Percentiles rank a stretch among this genome's conserved stretches.
These are phyloP conservation scores for Diploscapter pachys DNA, from an alignment of 1,140 invertebrate genomes.

Conservation along the genomic window DNA sequence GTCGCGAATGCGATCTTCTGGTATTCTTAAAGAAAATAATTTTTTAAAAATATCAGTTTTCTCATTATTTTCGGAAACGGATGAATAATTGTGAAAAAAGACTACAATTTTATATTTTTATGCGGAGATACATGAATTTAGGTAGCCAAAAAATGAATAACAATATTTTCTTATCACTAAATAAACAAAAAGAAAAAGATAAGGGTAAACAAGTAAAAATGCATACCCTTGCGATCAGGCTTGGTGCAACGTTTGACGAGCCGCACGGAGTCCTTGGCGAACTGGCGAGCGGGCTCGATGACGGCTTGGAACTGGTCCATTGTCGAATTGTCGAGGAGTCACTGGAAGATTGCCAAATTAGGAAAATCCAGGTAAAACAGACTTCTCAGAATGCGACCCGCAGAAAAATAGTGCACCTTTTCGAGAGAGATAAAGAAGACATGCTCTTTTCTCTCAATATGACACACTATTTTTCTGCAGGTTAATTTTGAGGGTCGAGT, in stretches of 20 bases:
- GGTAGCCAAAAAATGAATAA: too few relatives aligned
- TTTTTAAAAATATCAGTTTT: background rate
- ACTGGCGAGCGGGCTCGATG: constrained; percentile 87
- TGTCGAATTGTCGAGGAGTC: background rate
- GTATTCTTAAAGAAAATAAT: constrained; percentile 76
- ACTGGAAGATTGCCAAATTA: background rate
- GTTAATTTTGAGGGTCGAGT: background rate
- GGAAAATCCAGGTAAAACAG: background rate
- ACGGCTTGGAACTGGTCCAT: constrained; percentile 98
- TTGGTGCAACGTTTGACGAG: constrained; percentile 98
- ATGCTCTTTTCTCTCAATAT: background rate
- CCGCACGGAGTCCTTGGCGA: constrained; percentile 91
- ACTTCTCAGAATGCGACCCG: background rate
- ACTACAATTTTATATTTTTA: too few relatives aligned
- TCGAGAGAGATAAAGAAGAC: background rate
- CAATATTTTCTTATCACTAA: background rate
- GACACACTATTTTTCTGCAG: background rate
- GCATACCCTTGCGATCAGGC: constrained; percentile 89
- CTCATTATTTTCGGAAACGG: background rate
- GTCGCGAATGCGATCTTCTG: constrained; percentile 99
- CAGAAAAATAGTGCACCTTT: background rate
- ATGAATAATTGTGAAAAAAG: background rate
- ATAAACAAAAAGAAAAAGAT: background rate
- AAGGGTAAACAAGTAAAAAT: background rate
- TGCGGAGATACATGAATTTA: too few relatives aligned